A percentile compares a stretch with the other conserved stretches of the same genome.
Evolutionary conservation across 1,140 invertebrate species (phyloP).

Genomic region (Magallana gigas): DNA sequence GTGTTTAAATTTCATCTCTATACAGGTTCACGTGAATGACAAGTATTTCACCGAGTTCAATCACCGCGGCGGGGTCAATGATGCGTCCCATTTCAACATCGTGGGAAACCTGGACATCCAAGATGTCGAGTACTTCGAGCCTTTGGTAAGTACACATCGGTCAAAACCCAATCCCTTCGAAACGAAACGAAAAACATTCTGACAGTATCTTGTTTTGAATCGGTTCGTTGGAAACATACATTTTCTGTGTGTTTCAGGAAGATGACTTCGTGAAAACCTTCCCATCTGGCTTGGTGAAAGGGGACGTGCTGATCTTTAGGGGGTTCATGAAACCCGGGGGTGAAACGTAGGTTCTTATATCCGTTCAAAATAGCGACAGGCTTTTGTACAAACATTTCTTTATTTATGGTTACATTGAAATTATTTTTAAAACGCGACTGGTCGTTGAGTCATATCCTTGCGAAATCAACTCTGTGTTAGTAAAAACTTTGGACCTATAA

Average conservation of each 20-base stretch:
- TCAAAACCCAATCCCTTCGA: not conserved
- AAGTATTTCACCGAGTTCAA: slow-evolving; percentile 65
- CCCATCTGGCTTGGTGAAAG: slow-evolving; percentile 68
- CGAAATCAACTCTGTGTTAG: too few species aligned
- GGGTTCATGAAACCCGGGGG: slow-evolving; percentile 68
- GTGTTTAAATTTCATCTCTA: slow-evolving; percentile 34
- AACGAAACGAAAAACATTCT: not conserved
- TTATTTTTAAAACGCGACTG: too few species aligned
- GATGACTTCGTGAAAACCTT: slow-evolving; percentile 67
- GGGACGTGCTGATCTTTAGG: slow-evolving; percentile 65
- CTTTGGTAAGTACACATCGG: slow-evolving; percentile 57
- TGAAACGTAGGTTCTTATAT: slow-evolving; percentile 57
- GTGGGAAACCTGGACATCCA: slow-evolving; percentile 67
- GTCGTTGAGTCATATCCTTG: too few species aligned
- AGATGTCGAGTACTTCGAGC: slow-evolving; percentile 67
- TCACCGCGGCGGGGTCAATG: slow-evolving; percentile 63
- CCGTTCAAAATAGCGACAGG: not conserved
- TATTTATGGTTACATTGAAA: too few species aligned
- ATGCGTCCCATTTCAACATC: slow-evolving; percentile 63
- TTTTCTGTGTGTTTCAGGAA: slow-evolving; percentile 53
- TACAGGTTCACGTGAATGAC: slow-evolving; percentile 70
- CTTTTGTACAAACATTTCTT: too few species aligned
- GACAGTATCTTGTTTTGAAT: not conserved
- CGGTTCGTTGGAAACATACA: not conserved
- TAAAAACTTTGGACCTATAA: too few species aligned